Conservation (phyloP, 2,113 vertebrate genomes). For the Crypturellus undulatus region DNA sequence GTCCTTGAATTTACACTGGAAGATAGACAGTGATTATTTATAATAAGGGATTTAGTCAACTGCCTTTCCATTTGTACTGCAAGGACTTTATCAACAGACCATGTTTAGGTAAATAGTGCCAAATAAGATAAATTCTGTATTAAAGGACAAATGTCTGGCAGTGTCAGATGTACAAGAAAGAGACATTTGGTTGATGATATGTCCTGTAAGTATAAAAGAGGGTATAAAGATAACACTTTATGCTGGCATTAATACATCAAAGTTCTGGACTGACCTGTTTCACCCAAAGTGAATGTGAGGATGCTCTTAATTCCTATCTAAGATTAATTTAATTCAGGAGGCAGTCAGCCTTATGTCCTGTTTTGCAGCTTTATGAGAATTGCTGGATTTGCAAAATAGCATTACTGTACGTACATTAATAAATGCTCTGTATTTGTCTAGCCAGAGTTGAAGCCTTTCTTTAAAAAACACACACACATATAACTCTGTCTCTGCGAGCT, state of each 20-base stretch:
- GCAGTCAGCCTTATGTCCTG: constrained; percentile 74
- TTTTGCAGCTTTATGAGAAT: constrained; percentile 77
- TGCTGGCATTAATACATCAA: constrained; percentile 62
- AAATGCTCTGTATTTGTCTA: constrained; percentile 49
- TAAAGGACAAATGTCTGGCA: constrained; percentile 52
- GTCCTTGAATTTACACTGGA: constrained; percentile 78
- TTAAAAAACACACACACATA: not conserved
- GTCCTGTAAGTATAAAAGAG: constrained; percentile 49
- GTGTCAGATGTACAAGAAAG: constrained; percentile 46
- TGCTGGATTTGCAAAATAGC: constrained; percentile 73
- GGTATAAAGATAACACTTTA: constrained; percentile 69
- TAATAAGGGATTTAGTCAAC: constrained; percentile 73
- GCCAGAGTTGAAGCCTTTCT: constrained; percentile 67
- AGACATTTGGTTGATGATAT: constrained; percentile 49
- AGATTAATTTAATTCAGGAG: constrained; percentile 81
- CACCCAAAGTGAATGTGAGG: constrained; percentile 61
- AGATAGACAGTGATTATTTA: constrained; percentile 74
- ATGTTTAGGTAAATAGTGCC: constrained; percentile 72
- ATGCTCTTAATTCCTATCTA: constrained; percentile 75
- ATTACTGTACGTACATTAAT: constrained; percentile 28
- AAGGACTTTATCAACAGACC: constrained; percentile 74
- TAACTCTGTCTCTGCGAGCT: constrained; percentile 49
- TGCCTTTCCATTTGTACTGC: constrained; percentile 64
- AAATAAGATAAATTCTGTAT: constrained; percentile 69
- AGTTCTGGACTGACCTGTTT: constrained; percentile 69